These are phyloP conservation scores for Apodemia zela DNA, from an alignment of 2,888 invertebrate genomes.

Conservation along the genomic window DNA sequence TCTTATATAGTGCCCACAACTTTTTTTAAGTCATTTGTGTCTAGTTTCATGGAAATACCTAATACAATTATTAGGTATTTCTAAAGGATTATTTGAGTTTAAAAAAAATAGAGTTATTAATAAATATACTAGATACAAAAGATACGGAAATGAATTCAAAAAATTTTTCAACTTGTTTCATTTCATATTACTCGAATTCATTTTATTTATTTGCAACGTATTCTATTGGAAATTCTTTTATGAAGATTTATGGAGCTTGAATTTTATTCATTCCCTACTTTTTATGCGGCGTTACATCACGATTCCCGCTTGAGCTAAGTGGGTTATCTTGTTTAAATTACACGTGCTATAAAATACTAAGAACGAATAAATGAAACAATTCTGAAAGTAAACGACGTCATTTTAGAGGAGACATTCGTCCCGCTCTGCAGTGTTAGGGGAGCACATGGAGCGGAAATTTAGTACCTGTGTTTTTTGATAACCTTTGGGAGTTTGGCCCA, in stretches of 20 bases:
- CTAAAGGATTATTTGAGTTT: no score
- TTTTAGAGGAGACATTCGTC: slow-evolving; percentile 29
- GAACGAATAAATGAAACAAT: slow-evolving; percentile 36
- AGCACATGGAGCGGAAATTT: background rate
- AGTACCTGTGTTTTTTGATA: slow-evolving; percentile 1
- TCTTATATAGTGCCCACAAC: no score
- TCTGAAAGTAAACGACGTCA: slow-evolving; percentile 27
- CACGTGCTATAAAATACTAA: slow-evolving; percentile 35
- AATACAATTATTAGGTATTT: no score
- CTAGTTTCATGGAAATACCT: no score
- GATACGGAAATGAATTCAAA: no score
- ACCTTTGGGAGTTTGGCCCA: background rate
- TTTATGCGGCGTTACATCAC: slow-evolving; percentile 19
- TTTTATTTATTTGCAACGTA: background rate
- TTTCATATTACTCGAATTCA: background rate
- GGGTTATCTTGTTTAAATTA: slow-evolving; percentile 35
- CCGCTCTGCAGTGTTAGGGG: background rate
- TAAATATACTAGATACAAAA: no score
- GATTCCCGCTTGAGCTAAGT: slow-evolving; percentile 25
- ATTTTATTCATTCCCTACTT: background rate
- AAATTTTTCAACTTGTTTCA: background rate
- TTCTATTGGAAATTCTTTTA: slow-evolving; percentile 1
- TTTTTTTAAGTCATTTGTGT: no score
- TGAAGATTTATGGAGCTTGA: slow-evolving; percentile 3
- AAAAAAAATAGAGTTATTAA: no score